phyloP scores from a whole-genome alignment of 2,797 vertebrate species.

The Anguilla marmorata region DNA sequence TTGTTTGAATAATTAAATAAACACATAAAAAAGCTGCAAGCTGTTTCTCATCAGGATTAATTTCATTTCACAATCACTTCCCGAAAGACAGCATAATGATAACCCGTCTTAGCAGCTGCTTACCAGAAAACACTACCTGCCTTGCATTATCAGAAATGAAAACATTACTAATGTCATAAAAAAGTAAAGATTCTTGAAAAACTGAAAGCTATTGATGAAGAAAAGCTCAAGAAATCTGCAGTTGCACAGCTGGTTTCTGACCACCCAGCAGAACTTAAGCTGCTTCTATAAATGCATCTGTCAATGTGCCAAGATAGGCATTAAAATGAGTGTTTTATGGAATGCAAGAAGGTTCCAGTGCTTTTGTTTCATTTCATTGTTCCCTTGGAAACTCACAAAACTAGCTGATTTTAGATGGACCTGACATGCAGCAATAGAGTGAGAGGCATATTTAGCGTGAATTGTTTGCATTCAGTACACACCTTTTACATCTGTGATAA shows the following conservation, averaged over 20 bases:
- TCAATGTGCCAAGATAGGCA: neutral
- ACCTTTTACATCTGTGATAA: neutral
- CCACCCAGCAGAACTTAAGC: neutral
- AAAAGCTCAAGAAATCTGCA: neutral
- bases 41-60: neutral
- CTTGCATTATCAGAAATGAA: neutral
- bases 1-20: neutral
- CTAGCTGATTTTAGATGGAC: neutral
- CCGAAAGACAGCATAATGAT: neutral
- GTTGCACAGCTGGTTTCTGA: neutral
- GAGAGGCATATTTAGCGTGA: neutral
- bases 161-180: neutral
- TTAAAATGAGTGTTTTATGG: constrained; percentile 2
- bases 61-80: neutral
- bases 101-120: neutral
- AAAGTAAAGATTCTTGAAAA: neutral
- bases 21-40: neutral
- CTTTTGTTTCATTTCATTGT: neutral
- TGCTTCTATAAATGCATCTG: neutral
- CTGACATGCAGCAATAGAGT: neutral
- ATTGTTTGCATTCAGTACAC: neutral
- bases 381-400: neutral
- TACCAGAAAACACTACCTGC: neutral
- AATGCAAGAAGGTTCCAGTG: neutral
- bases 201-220: neutral